phyloP scores from a whole-genome alignment of 2,113 vertebrate genomes.

The Vidua chalybeata region DNA sequence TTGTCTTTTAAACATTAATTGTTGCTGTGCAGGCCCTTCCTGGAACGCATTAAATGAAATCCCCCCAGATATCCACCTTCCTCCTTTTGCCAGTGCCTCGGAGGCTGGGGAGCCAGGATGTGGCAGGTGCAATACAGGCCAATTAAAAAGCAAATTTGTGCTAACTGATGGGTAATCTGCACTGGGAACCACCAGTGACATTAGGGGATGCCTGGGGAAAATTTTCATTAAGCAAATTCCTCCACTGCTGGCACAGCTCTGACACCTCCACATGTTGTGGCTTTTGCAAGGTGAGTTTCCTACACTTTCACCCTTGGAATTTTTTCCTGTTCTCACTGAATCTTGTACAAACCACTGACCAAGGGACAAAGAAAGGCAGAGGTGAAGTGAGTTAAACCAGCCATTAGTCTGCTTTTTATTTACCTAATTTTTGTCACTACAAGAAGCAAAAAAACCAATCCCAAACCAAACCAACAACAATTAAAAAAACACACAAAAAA shows the following conservation, averaged over 20 bases:
- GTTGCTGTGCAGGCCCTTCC: slow-evolving; percentile 58
- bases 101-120: slow-evolving; percentile 49
- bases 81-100: slow-evolving; percentile 44
- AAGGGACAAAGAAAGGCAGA: neutral
- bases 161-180: slow-evolving; percentile 77
- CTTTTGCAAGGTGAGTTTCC: slow-evolving; percentile 43
- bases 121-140: slow-evolving; percentile 70
- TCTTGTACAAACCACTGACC: neutral
- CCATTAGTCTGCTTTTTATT: neutral
- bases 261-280: slow-evolving; percentile 40
- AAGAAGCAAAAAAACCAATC: neutral
- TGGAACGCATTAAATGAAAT: slow-evolving; percentile 39
- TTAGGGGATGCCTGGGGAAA: slow-evolving; percentile 70
- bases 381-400: neutral
- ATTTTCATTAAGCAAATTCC: slow-evolving; percentile 71
- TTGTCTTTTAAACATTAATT: slow-evolving; percentile 62
- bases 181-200: slow-evolving; percentile 66
- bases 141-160: slow-evolving; percentile 81
- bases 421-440: neutral
- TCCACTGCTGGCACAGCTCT: slow-evolving; percentile 38
- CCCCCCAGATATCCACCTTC: slow-evolving; percentile 44
- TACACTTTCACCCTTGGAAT: neutral
- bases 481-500: neutral
- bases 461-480: neutral
- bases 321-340: neutral